Conservation (phyloP, 1,140 invertebrate genomes). For the Calliphora vicina region DNA sequence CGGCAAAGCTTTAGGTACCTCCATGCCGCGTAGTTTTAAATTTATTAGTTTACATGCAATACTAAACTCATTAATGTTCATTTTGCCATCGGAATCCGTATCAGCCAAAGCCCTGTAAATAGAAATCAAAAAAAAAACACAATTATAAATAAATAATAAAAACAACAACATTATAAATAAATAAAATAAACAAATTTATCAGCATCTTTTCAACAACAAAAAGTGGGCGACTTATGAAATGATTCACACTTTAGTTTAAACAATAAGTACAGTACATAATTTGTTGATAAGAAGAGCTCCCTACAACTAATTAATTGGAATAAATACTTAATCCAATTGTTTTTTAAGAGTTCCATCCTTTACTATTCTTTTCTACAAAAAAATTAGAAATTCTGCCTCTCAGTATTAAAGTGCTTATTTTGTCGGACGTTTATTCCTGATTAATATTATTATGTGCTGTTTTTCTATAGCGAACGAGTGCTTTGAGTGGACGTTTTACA, state of each 20-base stretch:
- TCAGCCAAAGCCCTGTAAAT: conserved; percentile 86
- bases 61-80: conserved; percentile 96
- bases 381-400: too few relatives aligned
- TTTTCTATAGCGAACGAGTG: too few relatives aligned
- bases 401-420: too few relatives aligned
- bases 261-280: background rate
- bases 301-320: too few relatives aligned
- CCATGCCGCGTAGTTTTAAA: conserved; percentile 89
- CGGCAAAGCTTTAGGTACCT: conserved; percentile 87
- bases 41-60: conserved; percentile 98
- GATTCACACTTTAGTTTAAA: background rate
- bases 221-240: background rate
- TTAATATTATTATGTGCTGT: too few relatives aligned
- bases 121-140: conserved; percentile 42
- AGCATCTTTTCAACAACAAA: background rate
- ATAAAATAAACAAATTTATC: background rate
- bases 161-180: background rate
- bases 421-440: too few relatives aligned
- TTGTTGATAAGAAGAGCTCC: background rate
- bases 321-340: too few relatives aligned
- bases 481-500: too few relatives aligned
- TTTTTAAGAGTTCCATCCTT: too few relatives aligned
- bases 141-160: background rate
- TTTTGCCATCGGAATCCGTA: conserved; percentile 94
- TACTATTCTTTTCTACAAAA: too few relatives aligned